These are phyloP conservation scores for Hirtodrosophila trivittata DNA, from an alignment of 2,888 invertebrate species.

Conservation along the genomic window DNA sequence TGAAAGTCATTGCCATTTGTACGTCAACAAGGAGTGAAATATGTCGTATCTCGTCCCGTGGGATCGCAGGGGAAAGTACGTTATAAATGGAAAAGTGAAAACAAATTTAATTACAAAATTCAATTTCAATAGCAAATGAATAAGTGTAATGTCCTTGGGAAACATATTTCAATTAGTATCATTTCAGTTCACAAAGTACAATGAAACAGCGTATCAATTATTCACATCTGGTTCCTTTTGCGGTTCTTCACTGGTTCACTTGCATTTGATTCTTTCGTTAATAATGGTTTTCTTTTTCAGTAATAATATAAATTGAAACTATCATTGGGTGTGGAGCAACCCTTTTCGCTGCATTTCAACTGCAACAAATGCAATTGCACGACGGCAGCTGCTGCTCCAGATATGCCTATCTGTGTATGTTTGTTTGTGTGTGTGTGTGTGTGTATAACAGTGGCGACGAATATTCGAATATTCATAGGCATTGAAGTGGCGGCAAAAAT, in stretches of 20 bases:
- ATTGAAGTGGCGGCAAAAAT: constrained; percentile 44
- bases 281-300: no score
- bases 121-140: no score
- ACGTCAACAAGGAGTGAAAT: constrained; percentile 17
- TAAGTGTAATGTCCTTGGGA: no score
- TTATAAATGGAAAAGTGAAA: no score
- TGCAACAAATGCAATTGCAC: constrained; percentile 36
- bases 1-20: constrained; percentile 36
- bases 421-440: neutral
- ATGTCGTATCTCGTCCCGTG: neutral
- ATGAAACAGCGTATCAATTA: no score
- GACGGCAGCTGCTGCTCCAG: constrained; percentile 39
- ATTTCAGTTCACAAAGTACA: no score
- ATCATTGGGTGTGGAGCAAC: constrained; percentile 12
- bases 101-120: no score
- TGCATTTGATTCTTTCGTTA: no score
- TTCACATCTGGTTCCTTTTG: no score
- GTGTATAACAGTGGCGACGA: constrained; percentile 8
- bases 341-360: constrained; percentile 15
- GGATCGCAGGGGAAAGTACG: neutral
- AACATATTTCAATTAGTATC: no score
- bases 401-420: constrained; percentile 1
- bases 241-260: no score
- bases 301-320: no score
- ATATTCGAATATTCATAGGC: constrained; percentile 35